These are phyloP conservation scores for Leptopilina drosophilae DNA, from an alignment of 2,888 invertebrate genomes.

Conservation along the genomic window DNA sequence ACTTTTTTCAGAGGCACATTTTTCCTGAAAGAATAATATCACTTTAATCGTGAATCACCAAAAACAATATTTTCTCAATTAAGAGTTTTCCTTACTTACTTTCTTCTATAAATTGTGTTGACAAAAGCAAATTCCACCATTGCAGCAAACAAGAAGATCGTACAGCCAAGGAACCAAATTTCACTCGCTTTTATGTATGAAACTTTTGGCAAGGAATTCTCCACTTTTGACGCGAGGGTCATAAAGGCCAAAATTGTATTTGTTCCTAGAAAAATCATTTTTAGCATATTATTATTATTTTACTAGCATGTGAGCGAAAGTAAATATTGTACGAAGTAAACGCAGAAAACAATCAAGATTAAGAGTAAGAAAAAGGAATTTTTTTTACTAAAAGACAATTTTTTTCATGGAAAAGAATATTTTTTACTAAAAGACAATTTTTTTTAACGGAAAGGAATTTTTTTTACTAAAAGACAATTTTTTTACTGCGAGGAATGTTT, in stretches of 20 bases:
- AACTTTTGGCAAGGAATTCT: conserved; percentile 91
- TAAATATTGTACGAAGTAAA: not conserved
- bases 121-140: conserved; percentile 93
- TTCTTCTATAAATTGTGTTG: conserved; percentile 91
- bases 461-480: too few relatives aligned
- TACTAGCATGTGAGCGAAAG: not conserved
- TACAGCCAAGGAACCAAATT: conserved; percentile 92
- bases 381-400: not conserved
- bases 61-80: conserved; percentile 1
- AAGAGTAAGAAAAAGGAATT: not conserved
- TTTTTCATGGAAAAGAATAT: too few relatives aligned
- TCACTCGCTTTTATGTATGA: conserved; percentile 94
- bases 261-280: conserved; percentile 78
- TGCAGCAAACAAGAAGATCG: conserved; percentile 90
- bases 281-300: not conserved
- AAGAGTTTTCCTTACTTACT: conserved; percentile 78
- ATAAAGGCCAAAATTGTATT: conserved; percentile 93
- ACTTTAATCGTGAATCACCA: conserved; percentile 26
- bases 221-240: conserved; percentile 90
- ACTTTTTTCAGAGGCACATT: conserved; percentile 85
- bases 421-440: too few relatives aligned
- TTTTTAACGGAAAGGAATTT: too few relatives aligned
- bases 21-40: conserved; percentile 78
- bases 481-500: too few relatives aligned
- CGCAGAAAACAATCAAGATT: too few relatives aligned